Percentiles rank a stretch among this genome's conserved stretches.
phyloP scores from a whole-genome alignment of 2,888 invertebrate species.

The Drosophila setosimentum region DNA sequence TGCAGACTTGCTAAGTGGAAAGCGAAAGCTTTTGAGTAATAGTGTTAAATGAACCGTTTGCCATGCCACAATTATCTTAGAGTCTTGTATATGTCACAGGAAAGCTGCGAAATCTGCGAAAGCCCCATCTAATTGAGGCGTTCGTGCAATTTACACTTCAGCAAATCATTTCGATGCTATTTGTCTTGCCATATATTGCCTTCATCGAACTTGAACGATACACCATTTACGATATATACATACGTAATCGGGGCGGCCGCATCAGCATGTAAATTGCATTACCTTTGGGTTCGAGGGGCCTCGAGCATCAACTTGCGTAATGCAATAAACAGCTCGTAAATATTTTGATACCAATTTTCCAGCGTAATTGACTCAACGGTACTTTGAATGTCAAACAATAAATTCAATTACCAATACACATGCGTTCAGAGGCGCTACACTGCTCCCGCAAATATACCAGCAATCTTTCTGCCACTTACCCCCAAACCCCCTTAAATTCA shows the following conservation, averaged over 20 bases:
- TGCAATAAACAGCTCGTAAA: slow-evolving; percentile 82
- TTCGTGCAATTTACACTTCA: slow-evolving; percentile 66
- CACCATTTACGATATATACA: slow-evolving; percentile 40
- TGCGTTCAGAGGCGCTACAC: slow-evolving; percentile 30
- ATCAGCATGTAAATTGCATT: slow-evolving; percentile 81
- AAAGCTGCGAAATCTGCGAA: slow-evolving; percentile 11
- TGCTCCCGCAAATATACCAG: slow-evolving; percentile 3
- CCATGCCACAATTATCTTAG: slow-evolving; percentile 27
- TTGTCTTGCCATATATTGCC: slow-evolving; percentile 35
- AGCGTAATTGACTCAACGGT: slow-evolving; percentile 82
- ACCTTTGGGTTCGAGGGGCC: slow-evolving; percentile 47
- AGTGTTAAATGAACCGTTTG: slow-evolving; percentile 33
- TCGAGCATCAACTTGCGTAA: slow-evolving; percentile 65
- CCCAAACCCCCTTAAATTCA: slow-evolving; percentile 4
- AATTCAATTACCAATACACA: slow-evolving; percentile 82
- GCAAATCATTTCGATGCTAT: slow-evolving; percentile 48
- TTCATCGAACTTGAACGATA: slow-evolving; percentile 30
- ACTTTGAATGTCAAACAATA: slow-evolving; percentile 84
- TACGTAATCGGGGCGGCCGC: slow-evolving; percentile 60
- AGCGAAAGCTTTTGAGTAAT: slow-evolving; percentile 1
- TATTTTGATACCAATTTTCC: slow-evolving; percentile 83
- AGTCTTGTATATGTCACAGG: neutral
- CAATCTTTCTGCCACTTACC: neutral
- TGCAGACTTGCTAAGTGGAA: neutral
- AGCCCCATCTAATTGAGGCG: slow-evolving; percentile 54